Conservation (phyloP, 2,888 invertebrate genomes). For the Allacma fusca region DNA sequence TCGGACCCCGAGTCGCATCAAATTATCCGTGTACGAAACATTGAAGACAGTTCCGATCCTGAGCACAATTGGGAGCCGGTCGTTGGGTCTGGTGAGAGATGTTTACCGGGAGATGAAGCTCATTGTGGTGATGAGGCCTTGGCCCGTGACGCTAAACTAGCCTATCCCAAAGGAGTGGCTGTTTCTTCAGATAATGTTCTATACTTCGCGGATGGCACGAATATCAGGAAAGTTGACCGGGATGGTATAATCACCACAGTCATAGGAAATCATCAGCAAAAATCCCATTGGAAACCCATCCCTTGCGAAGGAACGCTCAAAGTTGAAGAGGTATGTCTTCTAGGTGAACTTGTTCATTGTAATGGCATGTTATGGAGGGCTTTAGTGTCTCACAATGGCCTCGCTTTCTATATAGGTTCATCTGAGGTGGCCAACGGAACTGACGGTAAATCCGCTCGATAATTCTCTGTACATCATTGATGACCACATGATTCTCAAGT, state of each 20-base stretch:
- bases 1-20: conserved; percentile 96
- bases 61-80: conserved; percentile 94
- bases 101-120: conserved; percentile 90
- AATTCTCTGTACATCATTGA: conserved; percentile 95
- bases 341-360: not conserved
- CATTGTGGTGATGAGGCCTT: conserved; percentile 95
- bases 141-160: conserved; percentile 90
- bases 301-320: conserved; percentile 90
- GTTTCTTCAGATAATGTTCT: conserved; percentile 90
- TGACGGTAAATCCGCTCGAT: conserved; percentile 92
- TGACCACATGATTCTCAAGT: conserved; percentile 91
- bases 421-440: conserved; percentile 93
- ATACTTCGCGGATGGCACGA: conserved; percentile 95
- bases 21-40: conserved; percentile 85
- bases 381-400: conserved; percentile 3
- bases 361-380: not conserved
- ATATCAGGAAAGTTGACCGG: conserved; percentile 89
- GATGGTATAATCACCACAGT: conserved; percentile 92
- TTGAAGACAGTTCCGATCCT: conserved; percentile 76
- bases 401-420: conserved; percentile 71
- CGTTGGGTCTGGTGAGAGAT: conserved; percentile 93
- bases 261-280: conserved; percentile 91
- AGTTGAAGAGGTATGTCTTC: conserved; percentile 75
- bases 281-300: conserved; percentile 91
- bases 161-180: conserved; percentile 92